These are phyloP conservation scores for Pheosia gnoma DNA, from an alignment of 2,888 invertebrate species.

Conservation along the genomic window DNA sequence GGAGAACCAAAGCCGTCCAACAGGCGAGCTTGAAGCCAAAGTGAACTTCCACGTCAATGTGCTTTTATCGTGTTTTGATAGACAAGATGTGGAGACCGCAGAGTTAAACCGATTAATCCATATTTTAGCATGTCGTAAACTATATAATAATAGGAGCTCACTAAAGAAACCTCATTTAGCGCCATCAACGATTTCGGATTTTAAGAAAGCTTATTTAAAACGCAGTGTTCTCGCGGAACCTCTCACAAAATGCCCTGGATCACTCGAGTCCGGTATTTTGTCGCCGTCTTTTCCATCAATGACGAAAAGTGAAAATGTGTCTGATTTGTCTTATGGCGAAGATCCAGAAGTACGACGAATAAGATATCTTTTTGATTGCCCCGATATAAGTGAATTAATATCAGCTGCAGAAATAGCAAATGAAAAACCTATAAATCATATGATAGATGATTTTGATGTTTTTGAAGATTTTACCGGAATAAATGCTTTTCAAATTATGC, in stretches of 20 bases:
- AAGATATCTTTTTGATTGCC: slow-evolving; percentile 68
- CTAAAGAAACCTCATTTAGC: slow-evolving; percentile 58
- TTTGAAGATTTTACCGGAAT: slow-evolving; percentile 71
- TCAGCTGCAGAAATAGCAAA: slow-evolving; percentile 71
- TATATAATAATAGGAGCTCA: slow-evolving; percentile 73
- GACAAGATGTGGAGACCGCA: slow-evolving; percentile 66
- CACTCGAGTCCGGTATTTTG: slow-evolving; percentile 37
- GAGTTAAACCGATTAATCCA: slow-evolving; percentile 68
- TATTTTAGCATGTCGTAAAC: slow-evolving; percentile 69
- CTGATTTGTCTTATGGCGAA: slow-evolving; percentile 28
- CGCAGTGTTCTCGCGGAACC: slow-evolving; percentile 71
- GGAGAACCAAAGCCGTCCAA: slow-evolving; percentile 46
- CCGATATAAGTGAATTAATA: slow-evolving; percentile 73
- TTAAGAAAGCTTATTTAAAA: slow-evolving; percentile 72
- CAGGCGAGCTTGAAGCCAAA: slow-evolving; percentile 64
- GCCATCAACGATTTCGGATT: slow-evolving; percentile 57
- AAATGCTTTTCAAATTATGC: slow-evolving; percentile 63
- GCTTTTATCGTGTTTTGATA: slow-evolving; percentile 69
- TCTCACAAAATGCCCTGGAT: slow-evolving; percentile 47
- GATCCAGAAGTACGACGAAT: slow-evolving; percentile 51
- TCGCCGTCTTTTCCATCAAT: slow-evolving; percentile 57
- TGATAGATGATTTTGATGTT: slow-evolving; percentile 71
- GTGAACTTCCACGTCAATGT: slow-evolving; percentile 72
- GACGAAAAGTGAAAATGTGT: slow-evolving; percentile 52
- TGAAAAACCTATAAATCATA: slow-evolving; percentile 55